Evolutionary conservation across 2,113 vertebrate genomes (phyloP), one percentile per base, ranked within the genome.

Genomic region (Gasterosteus aculeatus): DNA sequence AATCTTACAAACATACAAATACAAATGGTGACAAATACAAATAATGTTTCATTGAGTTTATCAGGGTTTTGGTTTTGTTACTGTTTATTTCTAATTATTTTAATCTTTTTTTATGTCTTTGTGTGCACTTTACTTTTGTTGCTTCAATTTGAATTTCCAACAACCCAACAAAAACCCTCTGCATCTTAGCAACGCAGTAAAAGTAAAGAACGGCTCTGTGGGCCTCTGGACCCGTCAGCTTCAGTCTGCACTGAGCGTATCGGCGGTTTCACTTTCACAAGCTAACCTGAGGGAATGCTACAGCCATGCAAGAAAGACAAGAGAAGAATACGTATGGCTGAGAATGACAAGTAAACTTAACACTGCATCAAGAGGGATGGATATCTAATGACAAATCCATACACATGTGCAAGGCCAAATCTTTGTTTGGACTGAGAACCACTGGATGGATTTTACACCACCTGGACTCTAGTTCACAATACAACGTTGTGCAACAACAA

Each of bases 401-500:
- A 15, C 33, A 60, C 10, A 73, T 62, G 65, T 72, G 29, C n/a
- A 19, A 41, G 29, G 41, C 15, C 8, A 5, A 60, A 39, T 10
- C 7, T 38, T 39, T 46, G 69, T 69, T 74, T 41, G 39, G 10
- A 77, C 16, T 47, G 49, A 78, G 44, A 72, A 29, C 71, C 6
- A 10, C n/a, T 53, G 44, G 22, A 81, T 70, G 72, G 78, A 78
- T 75, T 80, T 81, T 75, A 10, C 29, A 5, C 3, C 31, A 58
- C 65, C 35, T 51, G 65, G 65, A 72, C 61, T 77, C 69, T 66
- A 77, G 83, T 72, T 80, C 56, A 35, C 80, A 84, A 84, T 85
- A 86, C 71, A 77, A 74, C 57, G 41, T 41, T 79, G 69, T 77
- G 75, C 58, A 87, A 77, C 78, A 89, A 80, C 73, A 89, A 66